Percentiles rank a stretch among this genome's conserved stretches.
Evolutionary conservation across 2,113 vertebrate genomes (phyloP).

Genomic region (Hypomesus transpacificus): DNA sequence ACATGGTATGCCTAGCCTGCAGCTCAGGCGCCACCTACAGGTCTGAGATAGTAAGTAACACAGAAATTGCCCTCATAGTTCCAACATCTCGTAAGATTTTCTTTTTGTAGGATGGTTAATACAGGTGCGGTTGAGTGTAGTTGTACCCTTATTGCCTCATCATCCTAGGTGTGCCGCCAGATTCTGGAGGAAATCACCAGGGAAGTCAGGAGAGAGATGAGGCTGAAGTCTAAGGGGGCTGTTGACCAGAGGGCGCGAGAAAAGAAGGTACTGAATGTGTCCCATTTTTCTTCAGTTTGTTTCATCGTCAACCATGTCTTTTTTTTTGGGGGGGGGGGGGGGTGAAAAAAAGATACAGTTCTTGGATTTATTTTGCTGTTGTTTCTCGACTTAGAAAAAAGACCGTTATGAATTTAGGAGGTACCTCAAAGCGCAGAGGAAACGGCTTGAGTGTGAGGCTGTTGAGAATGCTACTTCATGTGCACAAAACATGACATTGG

Average conservation of each 20-base stretch:
- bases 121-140: neutral
- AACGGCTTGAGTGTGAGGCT: neutral
- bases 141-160: no score
- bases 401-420: neutral
- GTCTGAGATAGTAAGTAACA: slow-evolving; percentile 2
- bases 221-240: neutral
- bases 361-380: no score
- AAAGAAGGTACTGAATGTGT: neutral
- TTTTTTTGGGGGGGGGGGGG: neutral
- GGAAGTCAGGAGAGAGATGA: slow-evolving; percentile 21
- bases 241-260: neutral
- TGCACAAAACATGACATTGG: neutral
- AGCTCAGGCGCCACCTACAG: neutral
- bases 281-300: neutral
- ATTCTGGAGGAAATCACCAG: slow-evolving; percentile 6
- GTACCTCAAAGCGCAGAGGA: neutral
- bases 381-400: neutral
- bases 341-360: no score
- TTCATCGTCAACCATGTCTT: neutral
- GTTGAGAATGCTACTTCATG: neutral
- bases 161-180: neutral
- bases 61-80: neutral
- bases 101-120: neutral
- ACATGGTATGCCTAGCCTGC: neutral
- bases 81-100: neutral